Evolutionary conservation across 2,797 vertebrate species (phyloP).

Genomic region (Myiotriccus ornatus): DNA sequence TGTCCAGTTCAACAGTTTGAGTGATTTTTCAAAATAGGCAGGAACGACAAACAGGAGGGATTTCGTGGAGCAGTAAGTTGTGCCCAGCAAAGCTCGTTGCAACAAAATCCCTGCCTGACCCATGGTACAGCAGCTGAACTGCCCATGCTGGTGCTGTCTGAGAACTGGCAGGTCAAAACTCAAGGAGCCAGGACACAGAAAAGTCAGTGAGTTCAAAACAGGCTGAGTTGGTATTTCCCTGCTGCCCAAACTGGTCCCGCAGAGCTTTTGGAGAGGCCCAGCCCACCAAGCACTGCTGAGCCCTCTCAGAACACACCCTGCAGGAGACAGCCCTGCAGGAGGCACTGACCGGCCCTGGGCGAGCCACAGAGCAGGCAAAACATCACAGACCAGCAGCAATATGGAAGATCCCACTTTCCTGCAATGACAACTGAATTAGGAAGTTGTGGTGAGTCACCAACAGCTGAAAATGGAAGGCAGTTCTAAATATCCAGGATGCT

Average conservation of each 20-base stretch:
- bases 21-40: neutral
- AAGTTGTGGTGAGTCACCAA: neutral
- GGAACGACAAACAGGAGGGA: neutral
- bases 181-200: neutral
- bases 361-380: neutral
- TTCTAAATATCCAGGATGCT: neutral
- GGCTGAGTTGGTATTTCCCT: neutral
- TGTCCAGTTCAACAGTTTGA: neutral
- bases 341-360: neutral
- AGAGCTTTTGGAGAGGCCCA: neutral
- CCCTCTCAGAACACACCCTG: too few species aligned
- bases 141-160: rapidly evolving
- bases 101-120: neutral
- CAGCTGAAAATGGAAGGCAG: neutral
- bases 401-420: neutral
- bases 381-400: neutral
- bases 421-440: neutral
- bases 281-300: rapidly evolving
- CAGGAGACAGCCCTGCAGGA: neutral
- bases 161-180: neutral
- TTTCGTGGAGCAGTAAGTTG: neutral
- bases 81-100: neutral
- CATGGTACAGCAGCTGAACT: neutral
- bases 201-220: neutral
- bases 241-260: rapidly evolving